phyloP scores from a whole-genome alignment of 2,113 vertebrate species.

The Oryzias melastigma region DNA sequence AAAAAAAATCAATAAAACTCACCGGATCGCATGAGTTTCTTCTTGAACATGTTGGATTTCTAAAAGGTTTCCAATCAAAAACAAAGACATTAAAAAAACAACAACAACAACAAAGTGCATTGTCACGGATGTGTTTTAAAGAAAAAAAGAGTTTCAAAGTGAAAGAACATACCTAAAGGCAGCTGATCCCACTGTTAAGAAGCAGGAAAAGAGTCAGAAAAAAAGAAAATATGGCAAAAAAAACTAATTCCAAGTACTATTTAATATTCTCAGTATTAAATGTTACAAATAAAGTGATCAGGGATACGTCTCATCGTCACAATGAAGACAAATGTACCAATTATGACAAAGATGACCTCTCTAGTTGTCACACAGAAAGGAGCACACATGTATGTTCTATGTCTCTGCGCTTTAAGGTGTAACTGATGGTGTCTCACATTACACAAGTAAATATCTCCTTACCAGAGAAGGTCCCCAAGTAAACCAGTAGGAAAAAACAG shows the following conservation, averaged over 20 bases:
- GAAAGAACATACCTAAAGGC: slow-evolving; percentile 42
- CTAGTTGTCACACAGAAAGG: too few relatives aligned
- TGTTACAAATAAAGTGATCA: background rate
- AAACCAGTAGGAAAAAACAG: slow-evolving; percentile 54
- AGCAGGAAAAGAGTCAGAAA: background rate
- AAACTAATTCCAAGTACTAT: background rate
- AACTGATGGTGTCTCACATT: background rate
- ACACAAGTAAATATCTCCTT: slow-evolving; percentile 19
- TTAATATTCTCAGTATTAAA: background rate
- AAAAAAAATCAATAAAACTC: slow-evolving; percentile 24
- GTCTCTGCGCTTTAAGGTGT: too few relatives aligned
- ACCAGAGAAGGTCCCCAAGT: slow-evolving; percentile 47
- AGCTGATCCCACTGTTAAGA: slow-evolving; percentile 24
- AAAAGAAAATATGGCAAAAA: background rate
- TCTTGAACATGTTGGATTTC: slow-evolving; percentile 35
- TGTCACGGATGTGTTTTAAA: background rate
- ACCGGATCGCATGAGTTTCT: slow-evolving; percentile 34
- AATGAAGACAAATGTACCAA: too few relatives aligned
- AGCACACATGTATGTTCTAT: too few relatives aligned
- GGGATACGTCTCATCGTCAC: background rate
- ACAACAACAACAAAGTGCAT: background rate
- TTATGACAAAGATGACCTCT: too few relatives aligned
- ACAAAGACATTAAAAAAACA: background rate
- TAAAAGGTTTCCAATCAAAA: slow-evolving; percentile 15
- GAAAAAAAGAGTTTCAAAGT: background rate